phyloP scores from a whole-genome alignment of 2,797 vertebrate species.

The Florisuga fusca region DNA sequence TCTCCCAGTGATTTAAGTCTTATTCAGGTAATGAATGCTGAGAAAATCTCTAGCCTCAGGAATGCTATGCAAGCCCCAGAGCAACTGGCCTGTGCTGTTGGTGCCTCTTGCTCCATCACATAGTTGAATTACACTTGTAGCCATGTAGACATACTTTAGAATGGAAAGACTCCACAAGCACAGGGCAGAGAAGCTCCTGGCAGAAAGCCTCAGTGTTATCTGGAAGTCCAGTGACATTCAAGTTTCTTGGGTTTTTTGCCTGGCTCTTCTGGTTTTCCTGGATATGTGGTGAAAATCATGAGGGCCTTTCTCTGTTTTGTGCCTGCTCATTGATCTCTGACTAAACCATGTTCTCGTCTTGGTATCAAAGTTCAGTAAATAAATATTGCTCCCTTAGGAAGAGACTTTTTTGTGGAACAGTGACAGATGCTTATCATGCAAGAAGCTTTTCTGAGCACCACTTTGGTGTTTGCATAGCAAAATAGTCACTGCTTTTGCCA shows the following conservation, averaged over 20 bases:
- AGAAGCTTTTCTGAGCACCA: not conserved
- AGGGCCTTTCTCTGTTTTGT: not conserved
- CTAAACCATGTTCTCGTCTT: not conserved
- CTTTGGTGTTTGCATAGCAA: not conserved
- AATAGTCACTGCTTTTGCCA: too few relatives aligned
- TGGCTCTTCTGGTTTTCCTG: not conserved
- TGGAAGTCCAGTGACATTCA: not conserved
- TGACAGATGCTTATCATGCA: not conserved
- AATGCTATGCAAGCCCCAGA: too few relatives aligned
- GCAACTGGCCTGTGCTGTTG: not conserved
- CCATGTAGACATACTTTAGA: not conserved
- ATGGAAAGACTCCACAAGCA: not conserved
- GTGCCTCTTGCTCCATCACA: not conserved
- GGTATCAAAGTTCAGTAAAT: not conserved
- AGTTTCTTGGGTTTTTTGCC: not conserved
- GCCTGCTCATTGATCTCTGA: not conserved
- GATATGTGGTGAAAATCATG: not conserved
- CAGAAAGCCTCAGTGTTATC: not conserved
- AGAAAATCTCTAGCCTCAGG: too few relatives aligned
- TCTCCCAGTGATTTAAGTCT: too few relatives aligned
- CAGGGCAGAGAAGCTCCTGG: not conserved
- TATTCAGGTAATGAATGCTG: too few relatives aligned
- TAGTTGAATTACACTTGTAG: not conserved
- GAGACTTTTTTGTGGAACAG: not conserved
- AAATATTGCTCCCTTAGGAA: not conserved